Evolutionary conservation across 1,140 invertebrate genomes (phyloP), one percentile per base, ranked within the genome.

Genomic region (Trichonephila clavipes): DNA sequence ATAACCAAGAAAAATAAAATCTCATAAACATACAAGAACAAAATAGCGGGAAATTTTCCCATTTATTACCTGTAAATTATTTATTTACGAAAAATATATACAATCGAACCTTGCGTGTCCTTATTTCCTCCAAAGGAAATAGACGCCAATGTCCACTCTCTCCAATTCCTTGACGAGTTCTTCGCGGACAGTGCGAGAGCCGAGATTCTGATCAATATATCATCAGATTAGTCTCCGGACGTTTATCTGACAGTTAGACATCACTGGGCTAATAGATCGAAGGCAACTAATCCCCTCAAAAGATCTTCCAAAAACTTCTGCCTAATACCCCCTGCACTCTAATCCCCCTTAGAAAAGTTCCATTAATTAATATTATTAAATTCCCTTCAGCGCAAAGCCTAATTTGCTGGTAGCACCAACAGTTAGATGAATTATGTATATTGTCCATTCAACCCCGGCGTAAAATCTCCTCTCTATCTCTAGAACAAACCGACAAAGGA

Each of bases 311-410:
- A 40, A 88, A 88, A 88, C 59, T 88, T 88, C 86, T 88, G 86
- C 86, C 61, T 88, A 88, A 88, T 88, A 28, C 86, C 34, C 61
- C 18, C 21, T 40, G 81, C 28, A 28, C 58, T 66, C 86, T 12
- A 64, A 64, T 61, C 61, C 86, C 28, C 2, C 58, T 61, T 28
- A 6, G 28, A 66, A 88, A 40, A 88, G 28, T 64, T 88, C 61
- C 86, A 88, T 88, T 88, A 88, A 88, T 88, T 88, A 88, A 64
- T 64, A 64, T 88, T 88, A 88, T 88, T 88, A 88, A 88, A 88
- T 40, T 64, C 86, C 59, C n/a, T 62, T 24, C 85, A 59, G 51
- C 34, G 85, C 14, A 87, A 51, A 87, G 85, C 86, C 64, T 88
- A 88, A 88, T 88, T 88, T 88, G 19, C 61, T 40, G 86, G 34